Base-by-base conservation (phyloP, 2,888 invertebrate species). In the Teleiodes luculella region DNA sequence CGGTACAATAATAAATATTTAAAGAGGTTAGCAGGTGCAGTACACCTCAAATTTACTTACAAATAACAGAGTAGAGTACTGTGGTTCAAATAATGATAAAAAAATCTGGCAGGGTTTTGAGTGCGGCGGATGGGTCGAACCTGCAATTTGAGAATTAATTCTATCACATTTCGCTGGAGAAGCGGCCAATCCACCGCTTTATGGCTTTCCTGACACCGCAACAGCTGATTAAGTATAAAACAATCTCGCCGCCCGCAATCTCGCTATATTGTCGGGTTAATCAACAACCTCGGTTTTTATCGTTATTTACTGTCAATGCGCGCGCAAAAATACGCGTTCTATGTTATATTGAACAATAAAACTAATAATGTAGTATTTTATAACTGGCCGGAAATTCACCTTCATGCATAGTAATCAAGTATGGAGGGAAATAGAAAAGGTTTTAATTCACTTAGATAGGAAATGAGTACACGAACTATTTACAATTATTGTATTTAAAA, bases 141-240 rank as follows among this genome's bases (percentile, higher is more conserved):
- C 79, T 68, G 76, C 77, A 83, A 84, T 84, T 85, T 84, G 75
- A 72, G 78, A 78, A 84, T 86, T 83, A 83, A 83, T 86, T 85
- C 78, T 78, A 82, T 80, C 81, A 76, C 76, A 80, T 80, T 82
- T 81, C 65, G 74, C 73, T 67, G 68, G 73, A 72, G 69, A 75
- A 72, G 68, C 68, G 69, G 66, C 68, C 74, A 70, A 73, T 74
- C 69, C 73, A 67, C 70, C 72, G 70, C 63, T 74, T 78, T 79
- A 78, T 78, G 62, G 74, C 71, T 66, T 68, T 64, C 67, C 77
- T 74, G 77, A 80, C 80, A 81, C 81, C 77, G 65, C 76, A 74
- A 73, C 74, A 77, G 76, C 77, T 82, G 78, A 83, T 81, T 80
- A 80, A 72, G 73, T 73, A 69, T 68, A 70, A 72, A 75, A 76